Evolutionary conservation across 2,797 vertebrate species (phyloP).

Genomic region (Anisognathus igniventris): DNA sequence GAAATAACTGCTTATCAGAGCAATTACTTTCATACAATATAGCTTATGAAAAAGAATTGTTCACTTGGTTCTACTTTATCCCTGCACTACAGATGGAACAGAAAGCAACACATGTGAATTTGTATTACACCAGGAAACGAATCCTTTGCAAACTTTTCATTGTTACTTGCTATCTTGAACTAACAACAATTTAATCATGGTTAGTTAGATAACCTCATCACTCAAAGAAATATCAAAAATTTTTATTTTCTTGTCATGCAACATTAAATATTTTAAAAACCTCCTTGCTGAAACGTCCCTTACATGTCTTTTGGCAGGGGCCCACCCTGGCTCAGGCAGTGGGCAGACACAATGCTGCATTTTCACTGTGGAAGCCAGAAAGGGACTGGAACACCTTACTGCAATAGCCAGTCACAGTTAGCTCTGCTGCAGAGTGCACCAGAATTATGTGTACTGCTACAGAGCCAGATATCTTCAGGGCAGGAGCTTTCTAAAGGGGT

Average conservation of each 20-base stretch:
- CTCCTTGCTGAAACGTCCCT: not conserved
- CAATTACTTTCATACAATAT: not conserved
- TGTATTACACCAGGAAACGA: not conserved
- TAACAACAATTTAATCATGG: not conserved
- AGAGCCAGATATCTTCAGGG: not conserved
- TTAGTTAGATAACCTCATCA: not conserved
- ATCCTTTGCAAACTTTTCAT: not conserved
- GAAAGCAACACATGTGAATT: not conserved
- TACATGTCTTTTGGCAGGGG: not conserved
- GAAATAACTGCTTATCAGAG: not conserved
- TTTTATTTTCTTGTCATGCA: not conserved
- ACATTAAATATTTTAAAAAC: not conserved
- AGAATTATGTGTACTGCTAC: not conserved
- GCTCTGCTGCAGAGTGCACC: not conserved
- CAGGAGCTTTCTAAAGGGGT: not conserved
- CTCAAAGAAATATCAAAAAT: not conserved
- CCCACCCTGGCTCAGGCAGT: not conserved
- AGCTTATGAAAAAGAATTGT: not conserved
- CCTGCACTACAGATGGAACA: not conserved
- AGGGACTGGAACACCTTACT: not conserved
- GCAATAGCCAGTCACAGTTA: not conserved
- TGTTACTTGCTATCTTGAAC: not conserved
- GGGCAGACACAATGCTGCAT: not conserved
- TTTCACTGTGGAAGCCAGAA: not conserved
- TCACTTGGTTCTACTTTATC: not conserved